Percentiles rank a stretch among this genome's conserved stretches.
These are phyloP conservation scores for Ispidina lecontei DNA, from an alignment of 2,797 vertebrate species.

Conservation along the genomic window DNA sequence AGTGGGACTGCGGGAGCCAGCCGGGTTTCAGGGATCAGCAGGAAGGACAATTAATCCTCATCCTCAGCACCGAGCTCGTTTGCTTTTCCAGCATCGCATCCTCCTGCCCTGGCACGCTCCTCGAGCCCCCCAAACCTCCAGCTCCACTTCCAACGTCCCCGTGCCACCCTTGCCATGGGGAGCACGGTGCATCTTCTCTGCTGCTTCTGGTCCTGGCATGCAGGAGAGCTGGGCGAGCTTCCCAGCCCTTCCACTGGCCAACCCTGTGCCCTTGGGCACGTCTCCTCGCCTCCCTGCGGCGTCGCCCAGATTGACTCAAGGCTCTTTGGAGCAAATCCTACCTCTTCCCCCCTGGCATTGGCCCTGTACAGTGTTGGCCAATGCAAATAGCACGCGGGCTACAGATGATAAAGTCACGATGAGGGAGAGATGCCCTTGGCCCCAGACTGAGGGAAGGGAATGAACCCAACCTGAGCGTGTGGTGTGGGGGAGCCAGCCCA, in stretches of 20 bases:
- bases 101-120: not conserved
- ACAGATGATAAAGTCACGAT: rapidly evolving
- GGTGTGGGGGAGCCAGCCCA: not conserved
- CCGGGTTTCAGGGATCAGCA: constrained; percentile 3
- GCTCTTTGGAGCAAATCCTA: not conserved
- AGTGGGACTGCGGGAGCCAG: not conserved
- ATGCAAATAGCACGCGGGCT: rapidly evolving
- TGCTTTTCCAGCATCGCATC: not conserved
- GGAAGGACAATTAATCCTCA: not conserved
- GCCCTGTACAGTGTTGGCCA: rapidly evolving
- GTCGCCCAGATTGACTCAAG: rapidly evolving
- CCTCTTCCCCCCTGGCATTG: rapidly evolving
- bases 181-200: not conserved
- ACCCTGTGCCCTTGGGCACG: not conserved
- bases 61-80: not conserved
- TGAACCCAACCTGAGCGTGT: rapidly evolving
- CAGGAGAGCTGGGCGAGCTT: not conserved
- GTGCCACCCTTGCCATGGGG: no score
- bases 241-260: not conserved
- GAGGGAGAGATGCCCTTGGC: not conserved
- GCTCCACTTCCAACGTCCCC: not conserved
- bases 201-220: rapidly evolving
- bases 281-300: not conserved
- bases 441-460: no score
- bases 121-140: not conserved